Conservation (phyloP, 2,888 invertebrate species). For the Clepsis dumicolana region DNA sequence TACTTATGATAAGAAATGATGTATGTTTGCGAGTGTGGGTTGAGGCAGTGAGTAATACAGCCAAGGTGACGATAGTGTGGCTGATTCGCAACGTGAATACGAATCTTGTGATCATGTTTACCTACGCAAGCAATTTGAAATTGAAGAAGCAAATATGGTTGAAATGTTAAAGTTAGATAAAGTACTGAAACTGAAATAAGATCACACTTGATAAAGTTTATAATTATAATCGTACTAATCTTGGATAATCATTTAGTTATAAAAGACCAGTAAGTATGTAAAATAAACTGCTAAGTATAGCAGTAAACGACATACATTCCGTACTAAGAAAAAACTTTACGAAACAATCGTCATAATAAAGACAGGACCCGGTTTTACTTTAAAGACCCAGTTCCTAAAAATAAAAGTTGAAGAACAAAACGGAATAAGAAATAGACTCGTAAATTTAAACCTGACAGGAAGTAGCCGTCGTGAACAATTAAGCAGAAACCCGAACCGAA, state of each 20-base stretch:
- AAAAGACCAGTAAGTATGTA: slow-evolving; percentile 20
- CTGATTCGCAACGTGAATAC: slow-evolving; percentile 23
- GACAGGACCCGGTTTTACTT: not conserved
- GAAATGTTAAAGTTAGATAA: not conserved
- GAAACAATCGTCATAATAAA: not conserved
- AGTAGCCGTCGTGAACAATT: slow-evolving; percentile 34
- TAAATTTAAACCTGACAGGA: slow-evolving; percentile 16
- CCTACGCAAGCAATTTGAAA: slow-evolving; percentile 16
- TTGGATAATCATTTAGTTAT: slow-evolving; percentile 15
- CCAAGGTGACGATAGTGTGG: slow-evolving; percentile 50
- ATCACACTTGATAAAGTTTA: not conserved
- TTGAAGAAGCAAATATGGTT: not conserved
- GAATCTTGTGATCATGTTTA: slow-evolving; percentile 30
- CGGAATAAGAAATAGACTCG: slow-evolving; percentile 6
- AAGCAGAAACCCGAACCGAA: slow-evolving; percentile 44
- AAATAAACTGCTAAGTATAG: not conserved
- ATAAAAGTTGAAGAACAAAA: not conserved
- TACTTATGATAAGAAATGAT: slow-evolving; percentile 43
- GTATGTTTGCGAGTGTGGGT: slow-evolving; percentile 32
- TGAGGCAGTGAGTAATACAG: slow-evolving; percentile 48
- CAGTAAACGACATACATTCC: not conserved
- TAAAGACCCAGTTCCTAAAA: not conserved
- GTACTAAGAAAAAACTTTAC: not conserved
- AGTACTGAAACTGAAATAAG: not conserved
- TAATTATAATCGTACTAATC: not conserved